phyloP scores from a whole-genome alignment of 1,140 invertebrate genomes.

The Lerema accius region DNA sequence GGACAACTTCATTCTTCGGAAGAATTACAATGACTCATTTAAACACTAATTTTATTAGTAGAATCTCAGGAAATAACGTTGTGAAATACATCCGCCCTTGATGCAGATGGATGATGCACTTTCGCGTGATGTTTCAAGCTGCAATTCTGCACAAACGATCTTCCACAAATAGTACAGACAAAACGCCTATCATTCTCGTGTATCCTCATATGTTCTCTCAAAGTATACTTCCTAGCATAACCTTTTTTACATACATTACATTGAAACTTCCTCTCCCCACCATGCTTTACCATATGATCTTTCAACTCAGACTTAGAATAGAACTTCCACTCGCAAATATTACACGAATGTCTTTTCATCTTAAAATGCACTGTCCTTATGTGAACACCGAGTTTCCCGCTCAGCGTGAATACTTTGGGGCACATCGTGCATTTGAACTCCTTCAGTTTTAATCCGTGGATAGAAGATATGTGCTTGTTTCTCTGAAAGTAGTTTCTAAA shows the following conservation, averaged over 20 bases:
- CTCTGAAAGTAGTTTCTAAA: conserved; percentile 75
- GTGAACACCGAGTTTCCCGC: conserved; percentile 68
- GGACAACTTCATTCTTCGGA: too few species aligned
- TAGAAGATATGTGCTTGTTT: conserved; percentile 65
- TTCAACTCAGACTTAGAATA: conserved; percentile 84
- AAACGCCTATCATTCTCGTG: conserved; percentile 83
- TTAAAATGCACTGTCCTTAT: conserved; percentile 69
- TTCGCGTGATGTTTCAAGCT: conserved; percentile 74
- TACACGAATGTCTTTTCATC: conserved; percentile 82
- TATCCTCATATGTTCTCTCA: conserved; percentile 88
- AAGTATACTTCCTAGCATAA: conserved; percentile 87
- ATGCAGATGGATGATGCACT: conserved; percentile 61
- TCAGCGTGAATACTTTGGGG: conserved; percentile 66
- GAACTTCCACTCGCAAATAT: conserved; percentile 85
- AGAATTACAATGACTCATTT: too few species aligned
- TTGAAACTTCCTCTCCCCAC: conserved; percentile 85
- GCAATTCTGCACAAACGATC: conserved; percentile 78
- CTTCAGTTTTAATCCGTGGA: conserved; percentile 70
- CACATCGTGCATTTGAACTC: conserved; percentile 72
- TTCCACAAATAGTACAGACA: conserved; percentile 78
- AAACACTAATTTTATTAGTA: too few species aligned
- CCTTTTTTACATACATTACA: conserved; percentile 84
- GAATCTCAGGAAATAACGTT: conserved; percentile 35
- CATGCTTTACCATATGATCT: conserved; percentile 86
- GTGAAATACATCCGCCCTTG: conserved; percentile 33